Conservation (phyloP, 2,113 vertebrate genomes). For the Heloderma charlesbogerti region DNA sequence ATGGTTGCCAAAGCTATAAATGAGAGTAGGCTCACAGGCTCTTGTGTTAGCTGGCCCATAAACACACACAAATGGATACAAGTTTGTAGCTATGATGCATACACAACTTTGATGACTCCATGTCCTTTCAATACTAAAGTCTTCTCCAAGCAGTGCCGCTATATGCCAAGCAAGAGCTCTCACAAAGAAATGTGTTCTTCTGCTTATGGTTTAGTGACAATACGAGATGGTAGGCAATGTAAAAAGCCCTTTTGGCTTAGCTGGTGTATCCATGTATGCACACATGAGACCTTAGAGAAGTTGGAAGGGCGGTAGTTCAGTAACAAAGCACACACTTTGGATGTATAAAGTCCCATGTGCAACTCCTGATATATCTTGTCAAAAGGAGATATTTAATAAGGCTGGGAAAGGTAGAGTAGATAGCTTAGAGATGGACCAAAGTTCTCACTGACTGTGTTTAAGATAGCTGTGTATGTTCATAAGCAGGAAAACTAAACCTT, state of each 20-base stretch:
- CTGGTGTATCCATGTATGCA: neutral
- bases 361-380: neutral
- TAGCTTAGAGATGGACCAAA: neutral
- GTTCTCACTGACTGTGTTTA: neutral
- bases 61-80: neutral
- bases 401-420: neutral
- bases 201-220: neutral
- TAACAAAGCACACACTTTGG: neutral
- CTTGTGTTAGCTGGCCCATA: neutral
- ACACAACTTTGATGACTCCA: neutral
- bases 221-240: neutral
- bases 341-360: neutral
- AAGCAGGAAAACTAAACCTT: neutral
- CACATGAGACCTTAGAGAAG: neutral
- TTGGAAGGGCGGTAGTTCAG: neutral
- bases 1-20: neutral
- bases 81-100: neutral
- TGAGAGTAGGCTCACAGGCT: neutral
- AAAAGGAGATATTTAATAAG: neutral
- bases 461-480: neutral
- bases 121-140: neutral
- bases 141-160: neutral
- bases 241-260: neutral
- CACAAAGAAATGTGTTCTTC: neutral
- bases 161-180: neutral